phyloP scores from a whole-genome alignment of 1,140 invertebrate genomes.

The Drosophila watanabei region DNA sequence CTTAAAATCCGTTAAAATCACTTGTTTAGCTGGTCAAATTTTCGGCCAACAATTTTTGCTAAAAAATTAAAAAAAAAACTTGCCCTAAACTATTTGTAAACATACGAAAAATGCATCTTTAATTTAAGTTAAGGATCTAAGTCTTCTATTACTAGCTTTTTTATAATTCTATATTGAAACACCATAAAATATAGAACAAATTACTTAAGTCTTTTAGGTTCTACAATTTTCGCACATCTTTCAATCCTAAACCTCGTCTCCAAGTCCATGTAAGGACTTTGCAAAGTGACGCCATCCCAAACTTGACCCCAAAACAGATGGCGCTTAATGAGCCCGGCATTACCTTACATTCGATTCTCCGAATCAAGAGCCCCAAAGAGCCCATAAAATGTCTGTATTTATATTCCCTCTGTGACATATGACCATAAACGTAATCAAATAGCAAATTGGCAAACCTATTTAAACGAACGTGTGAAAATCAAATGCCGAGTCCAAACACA shows the following conservation, averaged over 20 bases:
- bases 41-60: too few species aligned
- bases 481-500: conserved; percentile 68
- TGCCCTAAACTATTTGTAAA: too few species aligned
- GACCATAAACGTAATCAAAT: conserved; percentile 57
- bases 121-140: too few species aligned
- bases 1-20: too few species aligned
- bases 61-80: too few species aligned
- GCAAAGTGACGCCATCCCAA: not conserved
- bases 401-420: conserved; percentile 27
- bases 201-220: not conserved
- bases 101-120: too few species aligned
- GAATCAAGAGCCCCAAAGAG: conserved; percentile 13
- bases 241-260: not conserved
- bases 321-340: not conserved
- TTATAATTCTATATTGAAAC: too few species aligned
- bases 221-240: not conserved
- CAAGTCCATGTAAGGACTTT: conserved; percentile 24
- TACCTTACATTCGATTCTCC: conserved; percentile 1
- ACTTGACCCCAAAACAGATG: conserved; percentile 1
- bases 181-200: not conserved
- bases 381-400: conserved; percentile 12
- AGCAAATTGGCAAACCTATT: conserved; percentile 73
- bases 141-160: too few species aligned
- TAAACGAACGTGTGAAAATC: conserved; percentile 77
- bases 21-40: too few species aligned